Evolutionary conservation across 2,797 vertebrate species (phyloP), one percentile per base, ranked within the genome.

Genomic region (Sebastes trivittatus): DNA sequence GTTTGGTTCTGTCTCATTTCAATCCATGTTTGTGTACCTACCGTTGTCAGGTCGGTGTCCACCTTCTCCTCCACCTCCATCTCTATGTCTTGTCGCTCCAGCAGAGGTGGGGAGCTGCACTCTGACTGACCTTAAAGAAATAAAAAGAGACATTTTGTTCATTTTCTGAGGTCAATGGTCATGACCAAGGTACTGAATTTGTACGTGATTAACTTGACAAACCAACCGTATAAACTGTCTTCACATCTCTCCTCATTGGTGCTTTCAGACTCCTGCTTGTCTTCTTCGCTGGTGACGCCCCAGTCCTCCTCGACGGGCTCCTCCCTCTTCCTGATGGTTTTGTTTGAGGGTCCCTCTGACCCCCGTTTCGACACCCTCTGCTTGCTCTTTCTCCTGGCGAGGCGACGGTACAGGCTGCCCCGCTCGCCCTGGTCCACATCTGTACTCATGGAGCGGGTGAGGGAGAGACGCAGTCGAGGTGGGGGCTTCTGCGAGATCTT

Each of bases 391-490:
- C 93, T 92, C 78, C 90, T 90, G 46, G 81, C 55, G 0, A 84
- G 81, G 32, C 86, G 91, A 1, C 87, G 92, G 75, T 82, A 93
- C 55, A 89, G 52, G 46, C 88, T 13, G 5, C 85, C 70, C 5
- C 82, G 83, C 72, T 92, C 92, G 2, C 83, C 87, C 36, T 91
- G 90, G 54, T 94, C 95, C 54, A 95, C 88, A 3, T 95, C 96
- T 0, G 94, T 92, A 82, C 95, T 96, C 94, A 97, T 96, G 69
- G 97, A 95, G 83, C 97, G 93, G 3, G 96, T 95, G 83, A 99
- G 96, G 59, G 98, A 99, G 87, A 99, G 97, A 78, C 98, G 97
- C 60, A 99, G 95, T 80, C 98, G 97, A 4, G 95, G 90, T 0
- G 90, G 20, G 34, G 96, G 94, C 90, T 97, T 95, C 80, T 96